Evolutionary conservation across 1,140 invertebrate species (phyloP).

Genomic region (Caerostris darwini): DNA sequence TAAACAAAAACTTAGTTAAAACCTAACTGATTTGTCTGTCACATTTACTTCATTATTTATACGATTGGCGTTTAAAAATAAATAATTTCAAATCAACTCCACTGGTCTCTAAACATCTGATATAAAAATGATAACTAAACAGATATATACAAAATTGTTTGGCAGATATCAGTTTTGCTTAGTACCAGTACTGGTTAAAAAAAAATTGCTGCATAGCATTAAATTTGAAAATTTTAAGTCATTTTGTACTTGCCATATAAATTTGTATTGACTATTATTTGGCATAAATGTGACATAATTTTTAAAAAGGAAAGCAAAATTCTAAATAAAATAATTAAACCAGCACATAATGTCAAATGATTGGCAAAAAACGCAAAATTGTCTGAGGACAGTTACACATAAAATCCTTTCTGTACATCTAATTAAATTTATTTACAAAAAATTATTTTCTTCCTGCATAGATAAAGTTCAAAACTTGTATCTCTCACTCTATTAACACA

Average conservation of each 20-base stretch:
- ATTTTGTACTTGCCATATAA: constrained; percentile 16
- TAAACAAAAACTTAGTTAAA: background rate
- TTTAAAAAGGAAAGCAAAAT: background rate
- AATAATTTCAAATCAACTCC: too few species aligned
- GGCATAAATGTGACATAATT: background rate
- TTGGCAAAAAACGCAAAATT: constrained; percentile 18
- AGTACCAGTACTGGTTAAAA: too few species aligned
- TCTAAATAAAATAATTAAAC: background rate
- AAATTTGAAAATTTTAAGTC: background rate
- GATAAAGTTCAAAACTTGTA: constrained; percentile 33
- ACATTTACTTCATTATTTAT: background rate
- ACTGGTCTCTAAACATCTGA: too few species aligned
- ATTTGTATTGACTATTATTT: background rate
- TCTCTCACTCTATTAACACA: constrained; percentile 38
- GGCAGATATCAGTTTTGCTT: background rate
- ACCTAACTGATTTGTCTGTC: background rate
- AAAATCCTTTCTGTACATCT: constrained; percentile 67
- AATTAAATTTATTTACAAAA: constrained; percentile 53
- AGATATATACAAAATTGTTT: background rate
- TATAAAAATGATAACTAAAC: background rate
- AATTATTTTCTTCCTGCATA: constrained; percentile 11
- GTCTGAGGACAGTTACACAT: constrained; percentile 15
- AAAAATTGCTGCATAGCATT: too few species aligned
- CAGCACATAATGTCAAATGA: constrained; percentile 1
- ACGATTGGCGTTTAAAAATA: too few species aligned